Conservation (phyloP, 2,888 invertebrate genomes). For the Hypomecis atomaria region DNA sequence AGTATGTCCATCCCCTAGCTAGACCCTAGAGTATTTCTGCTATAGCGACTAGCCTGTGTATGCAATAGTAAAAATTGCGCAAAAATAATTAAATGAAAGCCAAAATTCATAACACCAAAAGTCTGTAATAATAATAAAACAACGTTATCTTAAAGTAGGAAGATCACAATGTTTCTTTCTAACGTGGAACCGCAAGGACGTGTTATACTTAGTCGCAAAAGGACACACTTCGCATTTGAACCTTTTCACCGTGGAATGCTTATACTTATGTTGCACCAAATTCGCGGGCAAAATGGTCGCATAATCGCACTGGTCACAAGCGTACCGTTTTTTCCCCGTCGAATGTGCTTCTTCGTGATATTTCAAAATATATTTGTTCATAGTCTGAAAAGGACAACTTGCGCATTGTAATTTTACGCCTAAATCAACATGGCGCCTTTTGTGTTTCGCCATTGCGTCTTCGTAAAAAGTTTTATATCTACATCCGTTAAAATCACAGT, state of each 20-base stretch:
- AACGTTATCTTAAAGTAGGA: conserved; percentile 63
- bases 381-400: conserved; percentile 74
- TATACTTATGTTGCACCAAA: conserved; percentile 77
- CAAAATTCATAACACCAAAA: conserved; percentile 30
- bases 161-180: conserved; percentile 81
- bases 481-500: conserved; percentile 67
- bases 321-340: conserved; percentile 72
- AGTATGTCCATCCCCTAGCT: too few relatives aligned
- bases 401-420: conserved; percentile 74
- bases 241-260: conserved; percentile 74
- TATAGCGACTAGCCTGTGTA: too few relatives aligned
- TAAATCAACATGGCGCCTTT: conserved; percentile 63
- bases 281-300: conserved; percentile 75
- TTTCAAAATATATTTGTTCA: conserved; percentile 76
- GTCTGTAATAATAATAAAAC: conserved; percentile 15
- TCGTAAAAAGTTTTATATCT: conserved; percentile 73
- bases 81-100: conserved; percentile 17
- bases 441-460: conserved; percentile 74
- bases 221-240: conserved; percentile 80
- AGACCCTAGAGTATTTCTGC: too few relatives aligned
- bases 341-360: conserved; percentile 77
- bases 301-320: conserved; percentile 76
- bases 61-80: too few relatives aligned
- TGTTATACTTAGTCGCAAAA: conserved; percentile 78
- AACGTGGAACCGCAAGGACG: conserved; percentile 76